Conservation (phyloP, 1,140 invertebrate species). For the Ceratosolen fusciceps region DNA sequence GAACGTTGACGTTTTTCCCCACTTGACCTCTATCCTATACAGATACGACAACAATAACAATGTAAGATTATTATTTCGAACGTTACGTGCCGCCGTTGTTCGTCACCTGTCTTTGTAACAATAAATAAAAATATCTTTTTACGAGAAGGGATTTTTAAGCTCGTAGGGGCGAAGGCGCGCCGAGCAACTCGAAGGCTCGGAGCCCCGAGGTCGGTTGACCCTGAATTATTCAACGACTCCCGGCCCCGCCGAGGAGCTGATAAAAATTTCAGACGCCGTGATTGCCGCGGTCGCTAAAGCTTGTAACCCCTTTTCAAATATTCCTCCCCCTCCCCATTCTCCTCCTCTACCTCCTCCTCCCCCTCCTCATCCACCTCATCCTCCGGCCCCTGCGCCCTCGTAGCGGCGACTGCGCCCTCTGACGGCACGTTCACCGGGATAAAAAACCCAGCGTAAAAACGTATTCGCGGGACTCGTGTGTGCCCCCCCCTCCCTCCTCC, state of each 20-base stretch:
- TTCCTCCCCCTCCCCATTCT: neutral
- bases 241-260: slow-evolving; percentile 65
- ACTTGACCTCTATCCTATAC: too few species aligned
- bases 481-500: too few species aligned
- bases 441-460: slow-evolving; percentile 15
- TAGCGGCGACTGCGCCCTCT: neutral
- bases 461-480: slow-evolving; percentile 26
- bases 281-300: slow-evolving; percentile 56
- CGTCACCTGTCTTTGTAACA: too few species aligned
- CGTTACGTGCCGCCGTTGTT: too few species aligned
- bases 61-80: too few species aligned
- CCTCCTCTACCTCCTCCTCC: too few species aligned
- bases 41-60: too few species aligned
- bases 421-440: neutral
- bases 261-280: slow-evolving; percentile 69
- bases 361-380: neutral
- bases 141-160: too few species aligned
- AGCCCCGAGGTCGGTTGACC: slow-evolving; percentile 58
- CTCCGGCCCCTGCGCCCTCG: neutral
- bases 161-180: too few species aligned
- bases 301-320: neutral
- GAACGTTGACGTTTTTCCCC: too few species aligned
- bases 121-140: too few species aligned
- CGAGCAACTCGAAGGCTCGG: neutral
- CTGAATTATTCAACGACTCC: slow-evolving; percentile 67